These are phyloP conservation scores for Amblyornis subalaris DNA, from an alignment of 2,113 vertebrate species.

Conservation along the genomic window DNA sequence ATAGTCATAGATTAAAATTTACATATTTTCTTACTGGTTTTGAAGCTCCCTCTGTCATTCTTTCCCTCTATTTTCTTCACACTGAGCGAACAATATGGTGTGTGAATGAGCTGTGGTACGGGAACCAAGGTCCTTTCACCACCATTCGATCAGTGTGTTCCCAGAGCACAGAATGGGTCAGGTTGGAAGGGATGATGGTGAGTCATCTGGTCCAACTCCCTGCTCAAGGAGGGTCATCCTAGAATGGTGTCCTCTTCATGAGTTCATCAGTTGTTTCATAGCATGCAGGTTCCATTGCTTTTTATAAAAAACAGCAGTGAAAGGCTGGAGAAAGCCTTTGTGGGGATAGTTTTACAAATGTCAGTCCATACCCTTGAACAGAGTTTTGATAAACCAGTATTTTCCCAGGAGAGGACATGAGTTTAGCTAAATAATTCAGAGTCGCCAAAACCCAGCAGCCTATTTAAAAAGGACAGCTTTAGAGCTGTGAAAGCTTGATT, in stretches of 20 bases:
- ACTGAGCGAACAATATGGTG: neutral
- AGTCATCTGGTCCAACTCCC: neutral
- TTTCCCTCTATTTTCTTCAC: neutral
- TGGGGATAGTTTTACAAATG: neutral
- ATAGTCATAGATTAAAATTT: neutral
- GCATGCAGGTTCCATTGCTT: neutral
- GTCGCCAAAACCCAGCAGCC: neutral
- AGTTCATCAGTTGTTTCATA: neutral
- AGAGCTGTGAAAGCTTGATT: neutral
- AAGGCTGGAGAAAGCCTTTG: neutral
- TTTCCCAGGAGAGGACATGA: neutral
- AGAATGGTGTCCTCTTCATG: neutral
- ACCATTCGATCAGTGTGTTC: rapidly evolving
- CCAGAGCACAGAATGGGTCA: neutral
- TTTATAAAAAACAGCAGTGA: neutral
- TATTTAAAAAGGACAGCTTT: neutral
- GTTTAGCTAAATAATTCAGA: neutral
- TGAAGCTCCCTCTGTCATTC: neutral
- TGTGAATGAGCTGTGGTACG: neutral
- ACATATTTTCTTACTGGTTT: neutral
- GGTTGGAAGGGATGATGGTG: neutral
- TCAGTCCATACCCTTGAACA: neutral
- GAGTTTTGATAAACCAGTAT: neutral
- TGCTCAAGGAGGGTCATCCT: neutral
- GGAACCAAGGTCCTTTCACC: neutral